Base-by-base conservation (phyloP, 2,113 vertebrate species). In the Psephotus haematonotus region DNA sequence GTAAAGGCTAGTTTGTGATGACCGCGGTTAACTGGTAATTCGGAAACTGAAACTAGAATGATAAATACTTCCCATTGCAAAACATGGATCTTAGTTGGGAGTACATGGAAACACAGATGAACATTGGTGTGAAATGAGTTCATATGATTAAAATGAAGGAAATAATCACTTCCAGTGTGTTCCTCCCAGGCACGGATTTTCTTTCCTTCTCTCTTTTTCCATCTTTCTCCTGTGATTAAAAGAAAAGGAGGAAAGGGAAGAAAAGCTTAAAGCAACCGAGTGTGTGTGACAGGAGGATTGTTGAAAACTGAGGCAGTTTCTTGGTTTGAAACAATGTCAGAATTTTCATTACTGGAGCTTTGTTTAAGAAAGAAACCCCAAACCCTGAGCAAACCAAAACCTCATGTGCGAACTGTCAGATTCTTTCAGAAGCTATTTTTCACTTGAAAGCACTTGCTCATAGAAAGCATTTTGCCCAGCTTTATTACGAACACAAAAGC, bases 371-470 rank as follows among this genome's bases (percentile, higher is more conserved):
- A 57, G 46, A 62, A n/a, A 3, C 16, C 39, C 28, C 59, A 86
- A 88, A 60, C 55, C 55, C 86, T 8, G 72, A 86, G 72, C 91
- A 93, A 97, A 95, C 83, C 29, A 65, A 92, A 96, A 96, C 92
- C 93, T 96, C 88, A 88, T 92, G 94, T 95, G 88, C 69, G 60
- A 92, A 84, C 92, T 89, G 88, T 91, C 92, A 93, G 60, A 92
- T 84, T 78, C 86, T 78, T 96, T 84, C 94, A 93, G 95, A 84
- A 92, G 69, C 91, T 83, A 55, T 96, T 97, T 96, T 88, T 96
- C 95, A 95, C 95, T 95, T 88, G 92, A 93, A 96, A 95, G 94
- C 88, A 57, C 83, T 96, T 74, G 76, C 88, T 86, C 69, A 29
- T 1, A 53, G 80, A 92, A 86, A 93, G 60, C 80, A 15, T 83